phyloP scores from a whole-genome alignment of 2,113 vertebrate species.

The Mirza zaza region DNA sequence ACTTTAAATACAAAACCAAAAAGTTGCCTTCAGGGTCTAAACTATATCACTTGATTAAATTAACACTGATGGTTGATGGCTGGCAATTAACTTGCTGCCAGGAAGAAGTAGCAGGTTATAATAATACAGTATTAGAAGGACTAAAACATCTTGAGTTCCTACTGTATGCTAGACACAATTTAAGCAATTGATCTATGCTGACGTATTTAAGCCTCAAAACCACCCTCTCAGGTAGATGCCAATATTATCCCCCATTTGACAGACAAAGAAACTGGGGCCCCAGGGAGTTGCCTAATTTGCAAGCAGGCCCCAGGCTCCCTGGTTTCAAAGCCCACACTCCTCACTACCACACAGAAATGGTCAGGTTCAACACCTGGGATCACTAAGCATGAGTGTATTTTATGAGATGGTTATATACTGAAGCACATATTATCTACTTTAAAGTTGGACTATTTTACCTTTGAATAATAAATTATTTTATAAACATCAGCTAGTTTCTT shows the following conservation, averaged over 20 bases:
- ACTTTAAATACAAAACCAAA: neutral
- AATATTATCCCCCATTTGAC: neutral
- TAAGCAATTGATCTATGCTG: neutral
- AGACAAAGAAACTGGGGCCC: neutral
- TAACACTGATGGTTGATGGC: neutral
- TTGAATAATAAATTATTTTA: neutral
- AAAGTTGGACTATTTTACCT: neutral
- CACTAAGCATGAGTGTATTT: neutral
- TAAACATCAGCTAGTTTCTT: neutral
- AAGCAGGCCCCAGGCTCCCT: neutral
- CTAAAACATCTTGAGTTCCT: neutral
- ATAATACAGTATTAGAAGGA: neutral
- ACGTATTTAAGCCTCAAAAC: neutral
- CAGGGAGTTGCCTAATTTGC: neutral
- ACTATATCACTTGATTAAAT: conserved; percentile 11
- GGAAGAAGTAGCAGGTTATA: neutral
- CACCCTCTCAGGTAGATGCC: neutral
- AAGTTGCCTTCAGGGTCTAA: neutral
- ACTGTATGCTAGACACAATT: neutral
- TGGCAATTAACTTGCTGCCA: neutral
- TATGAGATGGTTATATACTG: conserved; percentile 13
- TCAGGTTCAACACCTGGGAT: neutral
- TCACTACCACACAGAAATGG: neutral
- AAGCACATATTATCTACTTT: neutral
- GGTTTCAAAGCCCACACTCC: neutral